Percentiles rank a stretch among this genome's conserved stretches.
Conservation (phyloP, 1,140 invertebrate genomes). For the Ganaspis sp. region DNA sequence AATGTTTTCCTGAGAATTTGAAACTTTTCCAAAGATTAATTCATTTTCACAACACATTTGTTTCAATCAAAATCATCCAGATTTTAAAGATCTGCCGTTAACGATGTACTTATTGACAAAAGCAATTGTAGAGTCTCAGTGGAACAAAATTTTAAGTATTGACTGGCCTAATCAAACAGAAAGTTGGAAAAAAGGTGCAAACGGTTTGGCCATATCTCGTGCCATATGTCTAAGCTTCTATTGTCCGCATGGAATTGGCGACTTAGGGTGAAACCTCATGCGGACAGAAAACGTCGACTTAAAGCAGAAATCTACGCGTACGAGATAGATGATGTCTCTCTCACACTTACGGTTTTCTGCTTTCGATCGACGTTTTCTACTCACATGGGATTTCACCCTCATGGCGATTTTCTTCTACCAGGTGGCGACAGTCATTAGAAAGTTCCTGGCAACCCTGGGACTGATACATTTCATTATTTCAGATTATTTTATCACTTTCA, state of each 20-base stretch:
- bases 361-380: too few relatives aligned
- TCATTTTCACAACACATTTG: conserved; percentile 33
- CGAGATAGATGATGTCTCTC: too few relatives aligned
- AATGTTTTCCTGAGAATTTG: conserved; percentile 40
- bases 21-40: conserved; percentile 34
- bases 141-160: conserved; percentile 44
- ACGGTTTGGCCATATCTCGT: conserved; percentile 52
- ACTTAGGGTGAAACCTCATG: too few relatives aligned
- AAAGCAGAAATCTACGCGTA: too few relatives aligned
- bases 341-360: too few relatives aligned
- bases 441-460: not conserved
- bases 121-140: conserved; percentile 44
- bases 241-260: too few relatives aligned
- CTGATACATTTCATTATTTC: too few relatives aligned
- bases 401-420: not conserved
- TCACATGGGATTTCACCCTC: too few relatives aligned
- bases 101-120: conserved; percentile 25
- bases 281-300: too few relatives aligned
- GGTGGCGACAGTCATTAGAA: not conserved
- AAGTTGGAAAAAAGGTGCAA: conserved; percentile 32
- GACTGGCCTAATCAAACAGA: conserved; percentile 39
- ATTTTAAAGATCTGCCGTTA: conserved; percentile 37
- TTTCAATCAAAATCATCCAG: conserved; percentile 19
- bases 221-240: too few relatives aligned
- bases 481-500: too few relatives aligned